These are phyloP conservation scores for Lepisosteus oculatus DNA, from an alignment of 2,113 vertebrate species.

Conservation along the genomic window DNA sequence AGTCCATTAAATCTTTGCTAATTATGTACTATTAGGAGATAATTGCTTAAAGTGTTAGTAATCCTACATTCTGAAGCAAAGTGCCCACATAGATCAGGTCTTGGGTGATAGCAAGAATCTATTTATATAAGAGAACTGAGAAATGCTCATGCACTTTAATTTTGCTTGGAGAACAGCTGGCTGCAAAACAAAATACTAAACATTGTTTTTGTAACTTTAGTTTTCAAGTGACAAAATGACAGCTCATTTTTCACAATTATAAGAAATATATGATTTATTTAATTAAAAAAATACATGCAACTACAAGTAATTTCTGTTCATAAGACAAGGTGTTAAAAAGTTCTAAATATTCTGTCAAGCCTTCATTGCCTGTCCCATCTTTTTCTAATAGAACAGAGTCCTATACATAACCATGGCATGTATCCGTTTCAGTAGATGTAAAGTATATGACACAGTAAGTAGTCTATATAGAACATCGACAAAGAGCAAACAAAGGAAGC, in stretches of 20 bases:
- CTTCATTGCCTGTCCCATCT: too few relatives aligned
- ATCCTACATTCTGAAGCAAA: conserved; percentile 9
- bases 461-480: too few relatives aligned
- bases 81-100: neutral
- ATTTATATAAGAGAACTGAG: neutral
- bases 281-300: neutral
- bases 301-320: too few relatives aligned
- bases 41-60: conserved; percentile 9
- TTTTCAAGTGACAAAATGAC: neutral
- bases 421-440: too few relatives aligned
- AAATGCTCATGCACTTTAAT: conserved; percentile 12
- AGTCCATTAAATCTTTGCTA: conserved; percentile 14
- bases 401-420: too few relatives aligned
- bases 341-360: too few relatives aligned
- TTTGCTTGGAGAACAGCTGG: conserved; percentile 14
- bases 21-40: conserved; percentile 13
- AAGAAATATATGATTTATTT: neutral
- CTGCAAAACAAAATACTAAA: neutral
- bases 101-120: neutral
- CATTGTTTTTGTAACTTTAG: neutral
- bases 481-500: too few relatives aligned
- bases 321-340: too few relatives aligned
- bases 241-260: conserved; percentile 1
- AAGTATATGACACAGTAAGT: too few relatives aligned
- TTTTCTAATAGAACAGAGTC: too few relatives aligned